These are phyloP conservation scores for Corythornis cristatus DNA, from an alignment of 2,113 vertebrate genomes.

Conservation along the genomic window DNA sequence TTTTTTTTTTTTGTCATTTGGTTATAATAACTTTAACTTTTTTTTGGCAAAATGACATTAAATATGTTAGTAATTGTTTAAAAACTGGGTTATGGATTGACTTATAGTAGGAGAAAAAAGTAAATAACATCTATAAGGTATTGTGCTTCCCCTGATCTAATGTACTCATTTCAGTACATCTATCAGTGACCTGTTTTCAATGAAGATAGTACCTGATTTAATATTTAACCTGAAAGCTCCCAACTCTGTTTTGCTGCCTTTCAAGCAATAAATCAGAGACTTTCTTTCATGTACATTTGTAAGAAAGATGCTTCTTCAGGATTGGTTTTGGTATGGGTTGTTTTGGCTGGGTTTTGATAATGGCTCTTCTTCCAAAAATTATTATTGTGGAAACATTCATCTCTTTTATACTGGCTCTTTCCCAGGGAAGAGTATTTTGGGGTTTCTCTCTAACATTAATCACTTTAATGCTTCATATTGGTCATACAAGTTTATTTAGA, in stretches of 20 bases:
- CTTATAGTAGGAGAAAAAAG: background rate
- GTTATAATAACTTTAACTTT: background rate
- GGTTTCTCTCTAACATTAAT: background rate
- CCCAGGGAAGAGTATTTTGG: background rate
- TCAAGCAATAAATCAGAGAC: slow-evolving; percentile 18
- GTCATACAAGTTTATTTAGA: background rate
- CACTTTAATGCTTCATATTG: background rate
- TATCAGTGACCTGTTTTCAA: slow-evolving; percentile 19
- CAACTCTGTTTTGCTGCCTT: slow-evolving; percentile 25
- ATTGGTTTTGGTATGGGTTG: background rate
- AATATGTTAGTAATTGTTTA: background rate
- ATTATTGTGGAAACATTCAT: background rate
- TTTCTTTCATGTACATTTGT: background rate
- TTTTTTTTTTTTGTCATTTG: no score
- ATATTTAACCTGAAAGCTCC: slow-evolving; percentile 39
- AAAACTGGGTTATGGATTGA: background rate
- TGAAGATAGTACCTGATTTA: slow-evolving; percentile 37
- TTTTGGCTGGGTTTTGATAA: background rate
- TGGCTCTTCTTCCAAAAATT: background rate
- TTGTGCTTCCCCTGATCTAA: slow-evolving; percentile 16
- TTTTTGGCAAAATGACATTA: background rate
- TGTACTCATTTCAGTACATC: background rate
- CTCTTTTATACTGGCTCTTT: background rate
- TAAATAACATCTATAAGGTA: background rate
- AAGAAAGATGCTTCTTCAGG: background rate